phyloP scores from a whole-genome alignment of 2,888 invertebrate species.

The Andricus curvator region DNA sequence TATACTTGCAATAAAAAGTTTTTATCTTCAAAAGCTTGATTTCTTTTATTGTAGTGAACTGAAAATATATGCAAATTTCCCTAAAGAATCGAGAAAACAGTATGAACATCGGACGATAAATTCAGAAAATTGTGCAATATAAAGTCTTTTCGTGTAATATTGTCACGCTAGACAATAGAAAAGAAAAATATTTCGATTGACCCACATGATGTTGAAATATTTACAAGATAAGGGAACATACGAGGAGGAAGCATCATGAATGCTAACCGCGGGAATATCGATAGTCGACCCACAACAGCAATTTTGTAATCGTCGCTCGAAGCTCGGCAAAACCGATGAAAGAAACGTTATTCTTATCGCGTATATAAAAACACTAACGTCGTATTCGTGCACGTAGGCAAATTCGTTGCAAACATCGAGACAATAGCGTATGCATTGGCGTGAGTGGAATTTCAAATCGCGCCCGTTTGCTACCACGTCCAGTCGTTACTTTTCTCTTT shows the following conservation, averaged over 20 bases:
- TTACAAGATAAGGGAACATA: constrained; percentile 7
- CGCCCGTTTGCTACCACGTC: constrained; percentile 20
- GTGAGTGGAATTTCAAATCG: constrained; percentile 61
- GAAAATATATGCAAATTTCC: too few relatives aligned
- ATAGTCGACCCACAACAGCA: constrained; percentile 20
- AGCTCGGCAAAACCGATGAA: constrained; percentile 53
- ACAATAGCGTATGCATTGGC: constrained; percentile 62
- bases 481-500: constrained; percentile 16
- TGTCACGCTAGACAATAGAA: neutral
- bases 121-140: too few relatives aligned
- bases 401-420: constrained; percentile 69
- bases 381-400: constrained; percentile 72
- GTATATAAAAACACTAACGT: constrained; percentile 67
- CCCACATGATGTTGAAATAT: neutral
- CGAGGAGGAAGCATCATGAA: constrained; percentile 2
- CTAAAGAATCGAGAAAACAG: too few relatives aligned
- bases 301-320: constrained; percentile 39
- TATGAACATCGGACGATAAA: too few relatives aligned
- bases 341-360: constrained; percentile 67
- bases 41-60: too few relatives aligned
- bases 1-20: too few relatives aligned
- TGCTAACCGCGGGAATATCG: constrained; percentile 27
- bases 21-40: too few relatives aligned
- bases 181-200: constrained; percentile 13
- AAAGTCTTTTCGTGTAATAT: neutral